Percentiles rank a stretch among this genome's conserved stretches.
Evolutionary conservation across 1,140 invertebrate genomes (phyloP).

Genomic region (Halictus rubicundus): DNA sequence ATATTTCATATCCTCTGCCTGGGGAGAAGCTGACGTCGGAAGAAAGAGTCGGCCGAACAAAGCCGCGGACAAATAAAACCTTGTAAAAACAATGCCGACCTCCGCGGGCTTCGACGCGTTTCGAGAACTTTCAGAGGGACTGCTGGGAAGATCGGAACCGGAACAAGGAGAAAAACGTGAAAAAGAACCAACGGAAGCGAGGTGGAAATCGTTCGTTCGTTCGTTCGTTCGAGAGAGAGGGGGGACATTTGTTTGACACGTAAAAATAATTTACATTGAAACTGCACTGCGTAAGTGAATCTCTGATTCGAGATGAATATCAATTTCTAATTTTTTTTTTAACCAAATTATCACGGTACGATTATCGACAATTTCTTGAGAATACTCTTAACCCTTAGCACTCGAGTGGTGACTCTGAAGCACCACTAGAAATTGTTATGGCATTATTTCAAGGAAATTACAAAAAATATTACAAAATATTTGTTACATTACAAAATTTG

Average conservation of each 20-base stretch:
- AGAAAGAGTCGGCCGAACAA: constrained; percentile 39
- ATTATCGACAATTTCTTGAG: no score
- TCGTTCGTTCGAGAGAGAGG: constrained; percentile 2
- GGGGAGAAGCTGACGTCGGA: constrained; percentile 41
- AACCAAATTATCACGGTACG: no score
- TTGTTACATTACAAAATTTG: no score
- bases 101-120: constrained; percentile 23
- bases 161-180: neutral
- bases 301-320: no score
- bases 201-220: neutral
- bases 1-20: constrained; percentile 26
- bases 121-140: constrained; percentile 2
- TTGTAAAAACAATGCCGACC: constrained; percentile 48
- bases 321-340: no score
- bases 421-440: no score
- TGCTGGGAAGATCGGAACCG: neutral
- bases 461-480: no score
- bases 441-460: no score
- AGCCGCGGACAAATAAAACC: constrained; percentile 36
- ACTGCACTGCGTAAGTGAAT: no score
- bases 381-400: no score
- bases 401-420: no score
- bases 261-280: no score
- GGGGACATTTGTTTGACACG: neutral
- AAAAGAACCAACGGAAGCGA: neutral